Conservation (phyloP, 2,113 vertebrate species). For the Alectura lathami region DNA sequence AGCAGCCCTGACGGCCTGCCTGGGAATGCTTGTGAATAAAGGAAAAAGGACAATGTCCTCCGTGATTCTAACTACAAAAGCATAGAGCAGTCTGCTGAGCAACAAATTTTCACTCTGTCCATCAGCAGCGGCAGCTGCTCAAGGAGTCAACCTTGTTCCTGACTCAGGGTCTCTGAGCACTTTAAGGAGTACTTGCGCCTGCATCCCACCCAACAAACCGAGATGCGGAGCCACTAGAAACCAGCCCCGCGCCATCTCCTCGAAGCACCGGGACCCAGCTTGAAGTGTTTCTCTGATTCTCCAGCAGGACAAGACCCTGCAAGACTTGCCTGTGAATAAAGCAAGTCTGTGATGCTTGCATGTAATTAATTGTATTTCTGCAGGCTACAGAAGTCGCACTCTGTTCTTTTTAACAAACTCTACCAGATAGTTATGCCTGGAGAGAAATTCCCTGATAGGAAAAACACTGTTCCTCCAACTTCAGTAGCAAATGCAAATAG, state of each 20-base stretch:
- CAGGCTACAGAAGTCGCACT: slow-evolving; percentile 41
- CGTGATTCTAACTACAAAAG: background rate
- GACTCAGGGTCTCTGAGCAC: background rate
- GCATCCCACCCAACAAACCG: rapidly evolving
- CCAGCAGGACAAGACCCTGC: slow-evolving; percentile 22
- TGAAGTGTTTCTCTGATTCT: background rate
- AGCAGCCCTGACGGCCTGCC: background rate
- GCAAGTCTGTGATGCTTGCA: background rate
- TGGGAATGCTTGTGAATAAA: background rate
- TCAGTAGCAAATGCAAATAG: slow-evolving; percentile 56
- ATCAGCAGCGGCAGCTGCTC: background rate
- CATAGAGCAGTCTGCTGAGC: background rate
- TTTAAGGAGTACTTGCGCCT: background rate
- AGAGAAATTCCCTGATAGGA: slow-evolving; percentile 35
- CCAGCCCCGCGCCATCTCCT: rapidly evolving
- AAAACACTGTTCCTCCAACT: background rate
- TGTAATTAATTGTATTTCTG: slow-evolving; percentile 27
- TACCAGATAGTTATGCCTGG: slow-evolving; percentile 11
- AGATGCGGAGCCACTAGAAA: background rate
- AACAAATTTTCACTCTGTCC: background rate
- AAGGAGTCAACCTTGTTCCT: background rate
- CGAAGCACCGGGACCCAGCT: background rate
- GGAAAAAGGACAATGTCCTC: background rate
- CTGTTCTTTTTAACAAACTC: slow-evolving; percentile 14
- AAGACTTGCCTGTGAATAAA: slow-evolving; percentile 13